Percentiles rank a stretch among this genome's conserved stretches.
Evolutionary conservation across 2,888 invertebrate species (phyloP).

Genomic region (Chymomyza procnemis): DNA sequence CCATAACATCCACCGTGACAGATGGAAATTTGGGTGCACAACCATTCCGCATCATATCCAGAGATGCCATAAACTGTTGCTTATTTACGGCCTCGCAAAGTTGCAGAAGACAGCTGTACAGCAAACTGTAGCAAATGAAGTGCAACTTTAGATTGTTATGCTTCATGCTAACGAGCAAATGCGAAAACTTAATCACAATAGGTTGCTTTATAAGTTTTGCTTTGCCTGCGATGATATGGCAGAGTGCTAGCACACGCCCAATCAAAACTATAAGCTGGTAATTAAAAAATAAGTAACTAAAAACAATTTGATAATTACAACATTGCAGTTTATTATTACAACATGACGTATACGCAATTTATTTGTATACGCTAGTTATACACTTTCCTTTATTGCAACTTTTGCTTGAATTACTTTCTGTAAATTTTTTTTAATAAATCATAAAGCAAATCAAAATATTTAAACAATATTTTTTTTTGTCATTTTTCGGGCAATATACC

Average conservation of each 20-base stretch:
- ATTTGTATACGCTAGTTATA: neutral
- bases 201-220: neutral
- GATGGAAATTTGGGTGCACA: slow-evolving; percentile 74
- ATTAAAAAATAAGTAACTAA: neutral
- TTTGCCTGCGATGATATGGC: neutral
- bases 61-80: slow-evolving; percentile 75
- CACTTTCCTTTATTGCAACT: neutral
- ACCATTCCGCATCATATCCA: slow-evolving; percentile 76
- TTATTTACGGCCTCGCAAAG: slow-evolving; percentile 42
- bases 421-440: no score
- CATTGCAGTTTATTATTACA: neutral
- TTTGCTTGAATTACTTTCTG: no score
- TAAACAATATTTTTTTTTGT: no score
- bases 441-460: no score
- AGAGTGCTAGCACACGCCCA: neutral
- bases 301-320: neutral
- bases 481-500: no score
- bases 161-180: slow-evolving; percentile 1
- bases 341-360: neutral
- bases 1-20: slow-evolving; percentile 58
- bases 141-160: neutral
- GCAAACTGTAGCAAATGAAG: neutral
- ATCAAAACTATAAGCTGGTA: neutral
- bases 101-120: slow-evolving; percentile 7
- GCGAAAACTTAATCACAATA: neutral